Conservation (phyloP, 2,113 vertebrate species). For the Sakesphorus luctuosus region DNA sequence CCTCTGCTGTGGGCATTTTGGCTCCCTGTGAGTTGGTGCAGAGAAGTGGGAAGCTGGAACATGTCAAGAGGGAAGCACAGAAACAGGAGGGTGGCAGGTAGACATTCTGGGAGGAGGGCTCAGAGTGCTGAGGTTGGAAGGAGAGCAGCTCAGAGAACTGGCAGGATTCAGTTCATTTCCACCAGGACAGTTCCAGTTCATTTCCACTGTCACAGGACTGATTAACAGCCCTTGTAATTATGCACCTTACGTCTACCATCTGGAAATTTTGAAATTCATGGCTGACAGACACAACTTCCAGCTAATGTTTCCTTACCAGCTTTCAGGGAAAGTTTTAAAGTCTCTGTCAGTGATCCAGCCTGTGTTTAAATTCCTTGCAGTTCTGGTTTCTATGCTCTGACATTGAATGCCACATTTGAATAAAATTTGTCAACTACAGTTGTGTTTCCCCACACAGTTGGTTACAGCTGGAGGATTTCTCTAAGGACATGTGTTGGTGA, state of each 20-base stretch:
- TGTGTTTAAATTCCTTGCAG: background rate
- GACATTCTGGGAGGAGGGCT: background rate
- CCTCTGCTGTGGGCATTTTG: fast-evolving
- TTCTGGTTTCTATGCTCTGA: background rate
- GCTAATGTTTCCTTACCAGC: background rate
- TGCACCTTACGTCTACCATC: background rate
- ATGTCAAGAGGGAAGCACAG: background rate
- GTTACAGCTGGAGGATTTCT: background rate
- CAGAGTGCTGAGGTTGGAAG: background rate
- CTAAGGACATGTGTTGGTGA: background rate
- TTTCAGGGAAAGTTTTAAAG: background rate
- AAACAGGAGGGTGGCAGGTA: background rate
- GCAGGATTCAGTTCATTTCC: background rate
- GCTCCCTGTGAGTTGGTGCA: background rate
- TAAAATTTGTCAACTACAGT: background rate
- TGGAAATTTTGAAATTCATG: background rate
- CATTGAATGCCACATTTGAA: background rate
- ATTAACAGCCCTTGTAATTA: background rate
- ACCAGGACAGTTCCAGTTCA: background rate
- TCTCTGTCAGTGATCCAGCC: background rate
- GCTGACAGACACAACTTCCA: background rate
- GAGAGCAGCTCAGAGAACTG: background rate
- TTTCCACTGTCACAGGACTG: background rate
- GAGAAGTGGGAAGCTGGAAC: background rate
- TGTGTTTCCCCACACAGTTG: background rate